These are phyloP conservation scores for Polymixis flavicincta DNA, from an alignment of 2,888 invertebrate genomes.

Conservation along the genomic window DNA sequence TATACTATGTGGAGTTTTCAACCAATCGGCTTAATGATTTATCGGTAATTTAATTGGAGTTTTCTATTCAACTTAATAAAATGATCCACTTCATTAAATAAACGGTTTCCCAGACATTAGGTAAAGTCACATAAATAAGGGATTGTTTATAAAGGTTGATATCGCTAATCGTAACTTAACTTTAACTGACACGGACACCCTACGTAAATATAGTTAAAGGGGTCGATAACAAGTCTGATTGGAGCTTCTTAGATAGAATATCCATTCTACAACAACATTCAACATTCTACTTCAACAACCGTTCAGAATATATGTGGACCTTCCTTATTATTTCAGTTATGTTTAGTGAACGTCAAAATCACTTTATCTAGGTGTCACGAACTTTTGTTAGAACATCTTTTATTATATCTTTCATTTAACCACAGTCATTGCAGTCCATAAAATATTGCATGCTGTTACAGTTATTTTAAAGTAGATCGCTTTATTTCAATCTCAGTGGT, in stretches of 20 bases:
- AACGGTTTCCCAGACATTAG: not conserved
- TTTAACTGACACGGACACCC: too few species aligned
- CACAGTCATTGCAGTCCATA: not conserved
- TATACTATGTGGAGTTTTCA: constrained; percentile 25
- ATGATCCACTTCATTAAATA: not conserved
- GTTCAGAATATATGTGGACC: not conserved
- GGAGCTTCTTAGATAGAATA: not conserved
- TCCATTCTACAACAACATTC: too few species aligned
- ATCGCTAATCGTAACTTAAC: too few species aligned
- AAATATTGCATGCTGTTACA: not conserved
- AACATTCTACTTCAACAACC: too few species aligned
- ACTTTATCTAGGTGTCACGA: not conserved
- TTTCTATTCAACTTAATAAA: not conserved
- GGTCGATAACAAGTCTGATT: not conserved
- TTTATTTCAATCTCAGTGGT: constrained; percentile 11
- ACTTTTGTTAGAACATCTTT: constrained; percentile 6
- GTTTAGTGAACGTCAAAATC: constrained; percentile 25
- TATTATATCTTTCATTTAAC: not conserved
- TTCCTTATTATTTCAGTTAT: not conserved
- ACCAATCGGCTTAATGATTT: constrained; percentile 25
- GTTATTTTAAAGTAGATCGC: not conserved
- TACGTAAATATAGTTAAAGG: not conserved
- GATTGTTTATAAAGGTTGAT: too few species aligned
- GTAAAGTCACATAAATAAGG: not conserved
- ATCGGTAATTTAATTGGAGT: constrained; percentile 7